phyloP scores from a whole-genome alignment of 2,113 vertebrate species.

The Bolborhynchus lineola region DNA sequence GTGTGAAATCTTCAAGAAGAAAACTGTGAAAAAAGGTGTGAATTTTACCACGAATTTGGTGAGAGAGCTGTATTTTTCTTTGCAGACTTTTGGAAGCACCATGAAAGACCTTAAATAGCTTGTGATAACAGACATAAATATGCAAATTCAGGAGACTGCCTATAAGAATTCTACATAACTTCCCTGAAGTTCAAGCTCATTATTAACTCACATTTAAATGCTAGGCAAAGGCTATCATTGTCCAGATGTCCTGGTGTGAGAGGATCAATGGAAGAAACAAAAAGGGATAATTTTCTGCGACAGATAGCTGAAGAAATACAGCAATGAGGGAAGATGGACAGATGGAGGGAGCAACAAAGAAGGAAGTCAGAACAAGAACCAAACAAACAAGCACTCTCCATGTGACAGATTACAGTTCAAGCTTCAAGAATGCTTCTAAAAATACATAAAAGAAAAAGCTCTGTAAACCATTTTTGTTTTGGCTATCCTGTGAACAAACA shows the following conservation, averaged over 20 bases:
- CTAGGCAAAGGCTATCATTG: neutral
- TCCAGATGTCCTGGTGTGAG: neutral
- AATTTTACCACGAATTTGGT: neutral
- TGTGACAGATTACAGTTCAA: neutral
- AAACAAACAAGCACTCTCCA: neutral
- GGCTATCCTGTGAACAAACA: neutral
- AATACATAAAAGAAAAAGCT: neutral
- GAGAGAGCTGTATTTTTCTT: neutral
- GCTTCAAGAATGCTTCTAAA: neutral
- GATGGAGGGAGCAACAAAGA: neutral
- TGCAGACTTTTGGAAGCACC: neutral
- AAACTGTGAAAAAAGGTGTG: neutral
- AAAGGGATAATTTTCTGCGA: accelerated
- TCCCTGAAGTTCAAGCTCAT: neutral
- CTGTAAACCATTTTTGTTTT: neutral
- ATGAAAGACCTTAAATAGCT: neutral
- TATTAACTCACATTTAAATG: neutral
- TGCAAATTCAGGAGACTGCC: neutral
- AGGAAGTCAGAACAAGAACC: neutral
- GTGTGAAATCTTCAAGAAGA: neutral
- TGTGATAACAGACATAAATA: neutral
- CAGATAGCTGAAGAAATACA: neutral
- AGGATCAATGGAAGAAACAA: neutral
- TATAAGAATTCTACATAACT: neutral
- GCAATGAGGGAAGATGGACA: neutral